Percentiles rank a stretch among this genome's conserved stretches.
These are phyloP conservation scores for Catocala nupta DNA, from an alignment of 2,888 invertebrate genomes.

Conservation along the genomic window DNA sequence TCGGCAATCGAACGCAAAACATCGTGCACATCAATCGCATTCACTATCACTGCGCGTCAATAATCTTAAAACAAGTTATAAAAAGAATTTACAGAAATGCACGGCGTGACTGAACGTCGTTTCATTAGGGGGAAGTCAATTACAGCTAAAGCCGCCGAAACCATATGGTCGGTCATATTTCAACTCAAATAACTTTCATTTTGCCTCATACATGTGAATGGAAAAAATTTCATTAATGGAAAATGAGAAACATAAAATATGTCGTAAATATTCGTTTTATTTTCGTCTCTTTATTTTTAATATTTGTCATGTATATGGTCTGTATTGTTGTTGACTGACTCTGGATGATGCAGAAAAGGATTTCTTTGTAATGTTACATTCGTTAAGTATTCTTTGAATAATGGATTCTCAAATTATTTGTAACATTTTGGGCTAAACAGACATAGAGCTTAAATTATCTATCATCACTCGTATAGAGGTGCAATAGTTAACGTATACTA, in stretches of 20 bases:
- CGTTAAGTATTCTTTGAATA: no score
- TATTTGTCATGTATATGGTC: constrained; percentile 27
- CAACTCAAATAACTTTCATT: constrained; percentile 69
- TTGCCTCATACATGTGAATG: constrained; percentile 61
- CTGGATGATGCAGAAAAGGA: not conserved
- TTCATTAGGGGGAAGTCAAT: constrained; percentile 74
- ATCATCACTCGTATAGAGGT: no score
- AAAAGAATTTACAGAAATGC: constrained; percentile 41
- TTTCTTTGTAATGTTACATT: no score
- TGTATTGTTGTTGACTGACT: constrained; percentile 9
- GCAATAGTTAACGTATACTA: no score
- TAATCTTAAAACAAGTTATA: constrained; percentile 21
- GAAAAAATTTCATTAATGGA: constrained; percentile 66
- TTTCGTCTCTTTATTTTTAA: constrained; percentile 43
- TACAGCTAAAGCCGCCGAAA: constrained; percentile 61
- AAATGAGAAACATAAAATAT: constrained; percentile 62
- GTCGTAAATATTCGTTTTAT: constrained; percentile 64
- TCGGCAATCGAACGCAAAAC: no score
- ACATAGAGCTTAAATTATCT: no score
- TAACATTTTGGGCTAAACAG: no score
- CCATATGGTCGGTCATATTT: constrained; percentile 72
- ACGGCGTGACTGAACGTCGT: constrained; percentile 60
- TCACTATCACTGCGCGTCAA: no score
- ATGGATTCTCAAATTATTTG: no score
- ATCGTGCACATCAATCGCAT: no score